Conservation (phyloP, 2,888 invertebrate species). For the Drosophila helvetica region DNA sequence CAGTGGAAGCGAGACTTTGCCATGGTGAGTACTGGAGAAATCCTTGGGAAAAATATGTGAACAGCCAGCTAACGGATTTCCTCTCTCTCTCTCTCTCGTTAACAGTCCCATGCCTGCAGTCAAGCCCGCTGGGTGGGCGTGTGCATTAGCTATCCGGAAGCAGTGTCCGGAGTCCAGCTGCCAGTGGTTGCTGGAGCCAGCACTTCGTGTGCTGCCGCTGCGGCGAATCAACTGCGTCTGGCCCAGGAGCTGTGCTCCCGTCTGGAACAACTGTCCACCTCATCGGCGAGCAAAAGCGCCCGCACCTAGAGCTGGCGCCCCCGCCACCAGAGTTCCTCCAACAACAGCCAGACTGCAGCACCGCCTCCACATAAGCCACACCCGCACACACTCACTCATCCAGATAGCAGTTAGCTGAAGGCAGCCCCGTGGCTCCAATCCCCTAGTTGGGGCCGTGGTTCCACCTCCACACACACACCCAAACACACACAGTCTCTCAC, state of each 20-base stretch:
- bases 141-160: conserved; percentile 85
- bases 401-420: conserved; percentile 34
- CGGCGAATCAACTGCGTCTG: conserved; percentile 83
- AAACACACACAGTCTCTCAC: conserved; percentile 63
- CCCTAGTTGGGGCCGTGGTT: background rate
- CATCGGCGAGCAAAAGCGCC: conserved; percentile 77
- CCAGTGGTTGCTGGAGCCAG: conserved; percentile 72
- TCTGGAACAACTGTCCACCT: conserved; percentile 85
- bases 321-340: conserved; percentile 63
- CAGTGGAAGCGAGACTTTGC: conserved; percentile 91
- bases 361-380: conserved; percentile 29
- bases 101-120: conserved; percentile 89
- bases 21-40: conserved; percentile 86
- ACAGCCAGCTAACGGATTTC: conserved; percentile 1
- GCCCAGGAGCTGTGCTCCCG: conserved; percentile 85
- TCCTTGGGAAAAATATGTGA: background rate
- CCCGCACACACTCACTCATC: conserved; percentile 31
- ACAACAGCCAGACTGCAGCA: conserved; percentile 46
- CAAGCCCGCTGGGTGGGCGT: conserved; percentile 90
- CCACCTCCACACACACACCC: conserved; percentile 8
- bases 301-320: conserved; percentile 70
- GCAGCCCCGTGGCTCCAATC: conserved; percentile 16
- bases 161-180: conserved; percentile 65
- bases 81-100: conserved; percentile 44
- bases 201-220: conserved; percentile 79